Conservation (phyloP, 1,140 invertebrate genomes). For the Marisa cornuarietis region DNA sequence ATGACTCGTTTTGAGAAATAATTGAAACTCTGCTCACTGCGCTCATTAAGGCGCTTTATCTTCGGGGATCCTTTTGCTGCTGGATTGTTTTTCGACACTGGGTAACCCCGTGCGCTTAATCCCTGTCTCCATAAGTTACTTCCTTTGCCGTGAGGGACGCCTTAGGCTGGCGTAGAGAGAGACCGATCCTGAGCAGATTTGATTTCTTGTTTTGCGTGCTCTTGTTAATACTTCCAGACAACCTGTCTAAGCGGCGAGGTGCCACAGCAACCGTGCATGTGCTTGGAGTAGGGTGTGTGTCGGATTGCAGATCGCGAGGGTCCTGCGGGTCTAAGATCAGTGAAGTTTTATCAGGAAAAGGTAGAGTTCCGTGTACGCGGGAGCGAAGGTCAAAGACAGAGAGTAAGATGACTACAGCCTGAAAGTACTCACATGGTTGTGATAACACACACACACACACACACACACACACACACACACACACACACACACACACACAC, state of each 20-base stretch:
- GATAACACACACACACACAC: not conserved
- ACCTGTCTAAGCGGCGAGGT: constrained; percentile 4
- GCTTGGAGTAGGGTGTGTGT: too few relatives aligned
- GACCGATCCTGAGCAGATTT: not conserved
- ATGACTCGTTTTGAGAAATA: not conserved
- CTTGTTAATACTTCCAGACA: constrained; percentile 11
- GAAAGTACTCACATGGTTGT: too few relatives aligned
- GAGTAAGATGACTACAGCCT: too few relatives aligned
- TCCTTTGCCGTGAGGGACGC: constrained; percentile 13
- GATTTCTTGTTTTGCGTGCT: constrained; percentile 15
- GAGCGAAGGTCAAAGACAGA: too few relatives aligned
- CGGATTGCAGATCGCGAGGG: too few relatives aligned
- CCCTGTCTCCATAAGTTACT: constrained; percentile 13
- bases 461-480: not conserved
- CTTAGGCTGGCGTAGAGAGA: not conserved
- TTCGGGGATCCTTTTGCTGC: constrained; percentile 8
- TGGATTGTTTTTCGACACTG: constrained; percentile 21
- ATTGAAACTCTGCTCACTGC: not conserved
- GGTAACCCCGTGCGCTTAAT: constrained; percentile 17
- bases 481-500: not conserved
- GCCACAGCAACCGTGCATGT: too few relatives aligned
- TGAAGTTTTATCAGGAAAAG: too few relatives aligned
- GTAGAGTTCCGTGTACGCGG: too few relatives aligned
- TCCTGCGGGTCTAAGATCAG: too few relatives aligned
- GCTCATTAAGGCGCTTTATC: constrained; percentile 22